Evolutionary conservation across 2,888 invertebrate genomes (phyloP).

Genomic region (Thysanoteuthis rhombus): DNA sequence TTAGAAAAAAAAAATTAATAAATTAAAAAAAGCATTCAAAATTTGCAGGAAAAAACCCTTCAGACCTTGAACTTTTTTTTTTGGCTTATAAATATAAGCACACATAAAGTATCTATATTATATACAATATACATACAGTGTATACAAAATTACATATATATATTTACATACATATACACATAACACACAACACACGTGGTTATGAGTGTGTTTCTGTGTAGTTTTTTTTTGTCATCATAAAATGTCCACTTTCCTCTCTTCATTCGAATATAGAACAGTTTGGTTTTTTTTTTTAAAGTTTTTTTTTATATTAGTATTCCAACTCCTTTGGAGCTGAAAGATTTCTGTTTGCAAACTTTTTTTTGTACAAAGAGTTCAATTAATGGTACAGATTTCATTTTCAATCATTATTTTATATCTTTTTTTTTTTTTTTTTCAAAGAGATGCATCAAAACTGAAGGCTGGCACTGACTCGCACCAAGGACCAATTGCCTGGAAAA

Average conservation of each 20-base stretch:
- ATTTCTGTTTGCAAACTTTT: neutral
- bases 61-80: neutral
- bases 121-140: slow-evolving; percentile 19
- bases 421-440: neutral
- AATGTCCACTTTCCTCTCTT: neutral
- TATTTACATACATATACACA: slow-evolving; percentile 16
- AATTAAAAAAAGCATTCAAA: neutral
- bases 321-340: neutral
- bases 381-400: neutral
- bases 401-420: neutral
- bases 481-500: neutral
- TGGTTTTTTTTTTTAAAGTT: too few relatives aligned
- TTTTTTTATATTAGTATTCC: neutral
- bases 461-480: neutral
- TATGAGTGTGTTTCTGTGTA: neutral
- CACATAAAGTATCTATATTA: slow-evolving; percentile 25
- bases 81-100: slow-evolving; percentile 18
- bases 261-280: neutral
- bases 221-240: neutral
- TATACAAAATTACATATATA: slow-evolving; percentile 18
- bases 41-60: neutral
- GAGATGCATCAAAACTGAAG: neutral
- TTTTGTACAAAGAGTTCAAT: neutral
- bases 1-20: neutral
- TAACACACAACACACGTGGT: neutral